A percentile compares a stretch with the other conserved stretches of the same genome.
Conservation (phyloP, 2,888 invertebrate species). For the Aleiodes alternator region DNA sequence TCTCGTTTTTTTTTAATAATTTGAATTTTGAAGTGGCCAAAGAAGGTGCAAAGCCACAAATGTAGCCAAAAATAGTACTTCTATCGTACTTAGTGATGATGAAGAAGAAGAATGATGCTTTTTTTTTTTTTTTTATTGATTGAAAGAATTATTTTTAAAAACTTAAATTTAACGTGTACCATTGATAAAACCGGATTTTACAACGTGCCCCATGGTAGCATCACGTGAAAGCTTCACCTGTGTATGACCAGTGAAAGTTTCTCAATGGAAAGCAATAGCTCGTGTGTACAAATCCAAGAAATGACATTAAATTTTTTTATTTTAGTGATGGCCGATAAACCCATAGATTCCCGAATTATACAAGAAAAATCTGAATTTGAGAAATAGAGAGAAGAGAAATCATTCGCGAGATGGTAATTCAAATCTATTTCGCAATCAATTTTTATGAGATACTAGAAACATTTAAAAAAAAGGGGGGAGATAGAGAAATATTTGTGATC, state of each 20-base stretch:
- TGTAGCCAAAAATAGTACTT: no score
- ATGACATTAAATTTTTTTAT: conserved; percentile 21
- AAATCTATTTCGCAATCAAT: not conserved
- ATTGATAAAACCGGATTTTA: conserved; percentile 65
- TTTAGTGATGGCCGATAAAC: not conserved
- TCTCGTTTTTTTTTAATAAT: no score
- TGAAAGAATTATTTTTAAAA: not conserved
- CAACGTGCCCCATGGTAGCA: conserved; percentile 55
- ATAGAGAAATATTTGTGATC: not conserved
- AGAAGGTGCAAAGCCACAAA: no score
- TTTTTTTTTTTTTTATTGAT: no score
- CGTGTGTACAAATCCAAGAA: conserved; percentile 58
- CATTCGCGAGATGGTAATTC: not conserved
- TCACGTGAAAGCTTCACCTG: conserved; percentile 64
- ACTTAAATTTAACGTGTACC: conserved; percentile 37
- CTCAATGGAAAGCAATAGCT: conserved; percentile 72
- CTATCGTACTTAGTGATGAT: not conserved
- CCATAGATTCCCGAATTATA: conserved; percentile 52
- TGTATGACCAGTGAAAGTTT: conserved; percentile 71
- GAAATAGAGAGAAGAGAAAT: no score
- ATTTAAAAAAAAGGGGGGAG: not conserved
- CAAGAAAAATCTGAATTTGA: not conserved
- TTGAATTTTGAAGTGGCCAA: no score
- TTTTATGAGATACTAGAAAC: not conserved
- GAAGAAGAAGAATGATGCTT: not conserved